phyloP scores from a whole-genome alignment of 30 jellyfish, hydroid and myxozoan species.

The Turritopsis rubra region DNA sequence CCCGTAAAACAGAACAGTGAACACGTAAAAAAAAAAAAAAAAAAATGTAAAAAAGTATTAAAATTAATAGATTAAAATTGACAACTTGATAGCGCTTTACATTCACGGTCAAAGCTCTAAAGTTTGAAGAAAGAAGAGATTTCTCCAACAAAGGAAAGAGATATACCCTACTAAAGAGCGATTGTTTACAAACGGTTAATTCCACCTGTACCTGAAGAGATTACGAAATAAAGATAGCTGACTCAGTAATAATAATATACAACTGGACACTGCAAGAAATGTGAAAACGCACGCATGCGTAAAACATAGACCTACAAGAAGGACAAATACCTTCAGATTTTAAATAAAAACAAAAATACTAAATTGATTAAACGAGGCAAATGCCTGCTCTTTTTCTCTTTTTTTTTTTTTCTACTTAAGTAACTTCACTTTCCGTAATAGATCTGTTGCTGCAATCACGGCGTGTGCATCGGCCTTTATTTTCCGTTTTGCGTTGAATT shows the following conservation, averaged over 20 bases:
- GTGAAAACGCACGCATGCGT: neutral
- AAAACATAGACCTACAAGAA: neutral
- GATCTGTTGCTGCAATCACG: slow-evolving; percentile 78
- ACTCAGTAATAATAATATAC: too few species aligned
- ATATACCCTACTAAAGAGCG: too few species aligned
- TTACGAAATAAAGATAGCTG: neutral
- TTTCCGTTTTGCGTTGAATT: slow-evolving; percentile 85
- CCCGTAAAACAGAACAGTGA: neutral
- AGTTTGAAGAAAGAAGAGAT: too few species aligned
- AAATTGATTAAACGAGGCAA: neutral
- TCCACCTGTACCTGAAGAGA: neutral
- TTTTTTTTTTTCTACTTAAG: neutral
- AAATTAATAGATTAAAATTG: too few species aligned
- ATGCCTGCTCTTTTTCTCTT: neutral
- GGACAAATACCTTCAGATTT: neutral
- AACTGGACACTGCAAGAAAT: neutral
- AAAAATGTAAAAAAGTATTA: neutral
- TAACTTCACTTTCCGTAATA: slow-evolving; percentile 15
- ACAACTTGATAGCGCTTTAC: too few species aligned
- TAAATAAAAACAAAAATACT: neutral
- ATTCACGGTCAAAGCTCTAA: too few species aligned
- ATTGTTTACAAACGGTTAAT: neutral
- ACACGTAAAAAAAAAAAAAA: neutral
- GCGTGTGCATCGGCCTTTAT: slow-evolving; percentile 89
- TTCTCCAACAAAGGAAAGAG: too few species aligned